Percentiles rank a stretch among this genome's conserved stretches.
Evolutionary conservation across 2,888 invertebrate species (phyloP).

Genomic region (Hydraecia micacea): DNA sequence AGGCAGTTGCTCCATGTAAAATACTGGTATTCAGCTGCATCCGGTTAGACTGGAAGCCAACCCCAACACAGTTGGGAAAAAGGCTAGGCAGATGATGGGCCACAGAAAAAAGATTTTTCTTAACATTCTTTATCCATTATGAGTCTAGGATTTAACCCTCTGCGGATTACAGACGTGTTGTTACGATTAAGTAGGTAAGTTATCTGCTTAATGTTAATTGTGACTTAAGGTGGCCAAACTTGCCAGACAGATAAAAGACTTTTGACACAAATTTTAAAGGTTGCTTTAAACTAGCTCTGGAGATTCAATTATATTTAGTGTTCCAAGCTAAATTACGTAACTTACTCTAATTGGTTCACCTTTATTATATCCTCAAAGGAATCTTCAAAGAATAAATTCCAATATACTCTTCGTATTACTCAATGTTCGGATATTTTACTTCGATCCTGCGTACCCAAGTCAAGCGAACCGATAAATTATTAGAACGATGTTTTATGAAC

Average conservation of each 20-base stretch:
- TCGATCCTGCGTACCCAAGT: not conserved
- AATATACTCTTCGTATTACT: not conserved
- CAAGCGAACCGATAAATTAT: not conserved
- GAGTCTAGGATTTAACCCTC: too few species aligned
- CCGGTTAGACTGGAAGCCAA: too few species aligned
- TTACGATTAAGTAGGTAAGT: too few species aligned
- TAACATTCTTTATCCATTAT: too few species aligned
- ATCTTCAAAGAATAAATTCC: not conserved
- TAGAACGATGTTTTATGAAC: too few species aligned
- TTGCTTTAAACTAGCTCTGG: not conserved
- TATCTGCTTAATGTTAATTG: too few species aligned
- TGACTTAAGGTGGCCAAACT: not conserved
- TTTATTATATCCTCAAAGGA: not conserved
- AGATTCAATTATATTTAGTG: not conserved
- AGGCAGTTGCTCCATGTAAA: too few species aligned
- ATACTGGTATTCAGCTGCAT: too few species aligned
- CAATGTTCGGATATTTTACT: not conserved
- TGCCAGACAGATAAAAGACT: not conserved
- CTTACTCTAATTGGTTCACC: not conserved
- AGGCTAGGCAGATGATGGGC: too few species aligned
- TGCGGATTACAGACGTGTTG: too few species aligned
- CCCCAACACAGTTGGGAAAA: too few species aligned
- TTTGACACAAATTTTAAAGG: not conserved
- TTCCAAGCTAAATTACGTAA: not conserved
- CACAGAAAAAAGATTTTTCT: too few species aligned